Percentiles rank a stretch among this genome's conserved stretches.
Conservation (phyloP, 2,113 vertebrate species). For the Pyxicephalus adspersus region DNA sequence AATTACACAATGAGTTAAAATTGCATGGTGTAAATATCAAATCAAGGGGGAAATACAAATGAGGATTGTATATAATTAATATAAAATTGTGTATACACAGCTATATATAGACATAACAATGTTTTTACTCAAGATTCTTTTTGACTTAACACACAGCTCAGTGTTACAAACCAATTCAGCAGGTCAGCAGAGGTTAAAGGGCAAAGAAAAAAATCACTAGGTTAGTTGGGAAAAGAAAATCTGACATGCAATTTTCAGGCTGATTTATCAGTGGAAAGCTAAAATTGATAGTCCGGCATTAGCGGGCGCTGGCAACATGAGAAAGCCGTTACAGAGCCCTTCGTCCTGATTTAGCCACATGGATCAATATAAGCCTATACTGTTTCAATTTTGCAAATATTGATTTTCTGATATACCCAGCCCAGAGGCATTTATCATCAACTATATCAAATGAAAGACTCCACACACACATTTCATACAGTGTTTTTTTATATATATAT, state of each 20-base stretch:
- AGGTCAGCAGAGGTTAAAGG: conserved; percentile 85
- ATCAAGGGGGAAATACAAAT: no score
- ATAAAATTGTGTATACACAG: neutral
- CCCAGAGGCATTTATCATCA: conserved; percentile 90
- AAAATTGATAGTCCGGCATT: conserved; percentile 99
- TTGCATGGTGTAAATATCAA: no score
- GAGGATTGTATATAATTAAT: neutral
- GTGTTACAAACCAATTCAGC: conserved; percentile 88
- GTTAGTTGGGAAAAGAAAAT: conserved; percentile 69
- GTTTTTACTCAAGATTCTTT: neutral
- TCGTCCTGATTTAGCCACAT: conserved; percentile 89
- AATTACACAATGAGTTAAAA: no score
- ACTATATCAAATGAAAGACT: conserved; percentile 75
- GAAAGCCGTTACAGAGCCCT: conserved; percentile 92
- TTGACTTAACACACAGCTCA: conserved; percentile 75
- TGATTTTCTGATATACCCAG: conserved; percentile 92
- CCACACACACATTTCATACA: conserved; percentile 70
- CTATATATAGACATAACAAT: neutral
- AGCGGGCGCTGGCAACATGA: conserved; percentile 86
- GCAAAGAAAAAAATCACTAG: conserved; percentile 84
- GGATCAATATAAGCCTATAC: conserved; percentile 98
- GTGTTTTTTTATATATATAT: conserved; percentile 58
- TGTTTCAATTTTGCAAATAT: conserved; percentile 99
- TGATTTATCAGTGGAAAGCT: conserved; percentile 99
- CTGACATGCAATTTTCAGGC: conserved; percentile 99